A percentile compares a stretch with the other conserved stretches of the same genome.
Conservation (phyloP, 2,113 vertebrate species). For the Takifugu bimaculatus region DNA sequence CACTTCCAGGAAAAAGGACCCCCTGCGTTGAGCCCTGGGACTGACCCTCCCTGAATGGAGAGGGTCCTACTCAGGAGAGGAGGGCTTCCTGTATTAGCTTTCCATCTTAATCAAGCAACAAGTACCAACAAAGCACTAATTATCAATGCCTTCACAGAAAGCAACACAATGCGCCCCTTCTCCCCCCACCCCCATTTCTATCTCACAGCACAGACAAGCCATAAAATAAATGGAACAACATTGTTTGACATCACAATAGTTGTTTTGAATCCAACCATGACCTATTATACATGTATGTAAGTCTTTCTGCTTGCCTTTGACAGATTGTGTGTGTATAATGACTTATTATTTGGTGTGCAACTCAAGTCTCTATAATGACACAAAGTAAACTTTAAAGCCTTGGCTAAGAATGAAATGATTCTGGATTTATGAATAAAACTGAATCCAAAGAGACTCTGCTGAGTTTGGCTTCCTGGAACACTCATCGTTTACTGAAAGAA, state of each 20-base stretch:
- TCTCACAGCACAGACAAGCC: slow-evolving; percentile 42
- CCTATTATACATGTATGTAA: slow-evolving; percentile 3
- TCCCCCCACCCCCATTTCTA: slow-evolving; percentile 22
- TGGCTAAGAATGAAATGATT: not conserved
- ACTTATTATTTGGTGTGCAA: not conserved
- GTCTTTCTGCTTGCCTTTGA: not conserved
- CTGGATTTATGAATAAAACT: not conserved
- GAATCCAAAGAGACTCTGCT: not conserved
- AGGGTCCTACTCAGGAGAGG: slow-evolving; percentile 66
- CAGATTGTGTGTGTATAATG: not conserved
- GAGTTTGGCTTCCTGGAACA: slow-evolving; percentile 17
- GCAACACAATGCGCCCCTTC: slow-evolving; percentile 49
- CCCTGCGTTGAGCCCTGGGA: slow-evolving; percentile 76
- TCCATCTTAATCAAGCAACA: slow-evolving; percentile 80
- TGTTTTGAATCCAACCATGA: slow-evolving; percentile 45
- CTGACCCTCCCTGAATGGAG: slow-evolving; percentile 76
- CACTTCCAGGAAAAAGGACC: slow-evolving; percentile 77
- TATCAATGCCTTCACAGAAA: slow-evolving; percentile 73
- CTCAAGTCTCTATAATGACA: too few relatives aligned
- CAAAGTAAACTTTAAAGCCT: not conserved
- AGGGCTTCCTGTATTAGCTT: slow-evolving; percentile 77
- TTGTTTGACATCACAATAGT: slow-evolving; percentile 52
- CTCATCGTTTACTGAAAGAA: slow-evolving; percentile 40
- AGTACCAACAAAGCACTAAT: slow-evolving; percentile 78
- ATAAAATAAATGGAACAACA: slow-evolving; percentile 59